These are phyloP conservation scores for Megalops cyprinoides DNA, from an alignment of 2,797 vertebrate species.

Conservation along the genomic window DNA sequence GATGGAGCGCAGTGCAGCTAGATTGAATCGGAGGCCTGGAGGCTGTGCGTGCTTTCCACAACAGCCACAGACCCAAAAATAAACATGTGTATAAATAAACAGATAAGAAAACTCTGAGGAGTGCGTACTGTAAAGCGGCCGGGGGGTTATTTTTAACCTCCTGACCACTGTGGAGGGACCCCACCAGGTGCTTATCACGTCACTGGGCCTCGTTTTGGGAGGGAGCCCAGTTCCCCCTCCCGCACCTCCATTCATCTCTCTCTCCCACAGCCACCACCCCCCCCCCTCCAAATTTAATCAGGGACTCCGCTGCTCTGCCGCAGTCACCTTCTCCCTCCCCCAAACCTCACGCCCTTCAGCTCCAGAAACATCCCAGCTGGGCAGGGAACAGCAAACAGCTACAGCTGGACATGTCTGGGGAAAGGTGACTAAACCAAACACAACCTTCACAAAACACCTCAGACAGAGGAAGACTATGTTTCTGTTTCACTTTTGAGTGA, in stretches of 20 bases:
- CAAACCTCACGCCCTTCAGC: neutral
- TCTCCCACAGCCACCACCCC: neutral
- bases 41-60: conserved; percentile 31
- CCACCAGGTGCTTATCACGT: neutral
- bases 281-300: neutral
- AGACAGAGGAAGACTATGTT: neutral
- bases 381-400: neutral
- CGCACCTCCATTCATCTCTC: neutral
- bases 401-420: neutral
- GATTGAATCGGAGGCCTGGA: neutral
- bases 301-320: neutral
- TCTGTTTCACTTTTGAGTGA: neutral
- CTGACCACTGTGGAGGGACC: neutral
- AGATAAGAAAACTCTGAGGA: conserved; percentile 32
- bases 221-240: conserved; percentile 56
- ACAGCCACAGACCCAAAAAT: conserved; percentile 56
- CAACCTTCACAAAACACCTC: neutral
- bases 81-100: conserved; percentile 51
- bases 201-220: conserved; percentile 53
- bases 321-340: neutral
- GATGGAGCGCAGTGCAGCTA: too few relatives aligned
- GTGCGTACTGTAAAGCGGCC: conserved; percentile 9
- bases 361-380: neutral
- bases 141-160: conserved; percentile 37
- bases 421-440: neutral